phyloP scores from a whole-genome alignment of 1,140 invertebrate genomes.

The Carposina sasakii region DNA sequence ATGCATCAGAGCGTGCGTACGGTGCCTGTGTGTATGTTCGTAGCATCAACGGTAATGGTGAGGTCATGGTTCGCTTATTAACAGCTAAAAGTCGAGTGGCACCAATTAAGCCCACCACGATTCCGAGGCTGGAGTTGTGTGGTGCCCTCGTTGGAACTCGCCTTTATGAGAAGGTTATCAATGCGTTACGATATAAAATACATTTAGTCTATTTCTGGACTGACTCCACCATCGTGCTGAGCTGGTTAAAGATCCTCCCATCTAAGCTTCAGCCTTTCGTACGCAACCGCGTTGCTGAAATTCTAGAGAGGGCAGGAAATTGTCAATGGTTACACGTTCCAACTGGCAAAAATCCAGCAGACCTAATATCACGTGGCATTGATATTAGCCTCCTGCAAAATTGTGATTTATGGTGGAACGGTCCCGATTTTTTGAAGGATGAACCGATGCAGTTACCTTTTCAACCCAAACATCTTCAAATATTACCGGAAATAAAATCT shows the following conservation, averaged over 20 bases:
- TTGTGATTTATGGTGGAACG: background rate
- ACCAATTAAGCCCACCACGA: constrained; percentile 30
- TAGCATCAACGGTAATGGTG: background rate
- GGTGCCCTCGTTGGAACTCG: constrained; percentile 46
- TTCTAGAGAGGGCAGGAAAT: background rate
- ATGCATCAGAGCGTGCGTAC: background rate
- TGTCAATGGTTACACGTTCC: constrained; percentile 11
- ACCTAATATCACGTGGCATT: background rate
- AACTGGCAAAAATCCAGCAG: background rate
- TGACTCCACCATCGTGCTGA: constrained; percentile 39
- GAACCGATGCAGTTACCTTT: background rate
- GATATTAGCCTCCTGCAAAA: background rate
- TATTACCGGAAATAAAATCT: background rate
- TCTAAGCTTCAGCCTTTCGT: constrained; percentile 36
- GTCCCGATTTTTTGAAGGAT: background rate
- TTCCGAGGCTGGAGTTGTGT: constrained; percentile 12
- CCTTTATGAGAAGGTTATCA: constrained; percentile 25
- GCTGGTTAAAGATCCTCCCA: constrained; percentile 26
- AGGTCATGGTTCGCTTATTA: background rate
- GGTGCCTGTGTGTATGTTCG: background rate
- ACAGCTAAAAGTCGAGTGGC: constrained; percentile 51
- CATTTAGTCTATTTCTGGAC: constrained; percentile 26
- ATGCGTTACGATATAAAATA: constrained; percentile 15
- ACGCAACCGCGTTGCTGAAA: constrained; percentile 27
- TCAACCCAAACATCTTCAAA: background rate